Evolutionary conservation across 2,113 vertebrate species (phyloP).

Genomic region (Trachemys scripta): DNA sequence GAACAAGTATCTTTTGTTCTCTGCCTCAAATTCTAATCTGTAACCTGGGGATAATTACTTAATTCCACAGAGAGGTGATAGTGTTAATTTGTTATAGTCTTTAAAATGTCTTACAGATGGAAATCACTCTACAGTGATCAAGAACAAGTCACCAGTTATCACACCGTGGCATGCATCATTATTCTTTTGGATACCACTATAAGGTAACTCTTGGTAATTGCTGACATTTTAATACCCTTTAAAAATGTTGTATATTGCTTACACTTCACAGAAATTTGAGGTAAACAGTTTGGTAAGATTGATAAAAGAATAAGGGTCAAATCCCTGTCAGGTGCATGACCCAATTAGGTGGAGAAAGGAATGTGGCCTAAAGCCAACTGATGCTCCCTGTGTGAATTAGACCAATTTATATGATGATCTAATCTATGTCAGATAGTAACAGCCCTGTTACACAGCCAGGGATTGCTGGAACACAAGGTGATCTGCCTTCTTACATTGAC

Average conservation of each 20-base stretch:
- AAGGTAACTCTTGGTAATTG: neutral
- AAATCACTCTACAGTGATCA: neutral
- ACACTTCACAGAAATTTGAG: neutral
- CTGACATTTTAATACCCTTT: neutral
- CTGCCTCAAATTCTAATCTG: neutral
- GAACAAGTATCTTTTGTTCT: neutral
- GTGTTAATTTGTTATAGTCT: neutral
- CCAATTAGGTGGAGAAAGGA: neutral
- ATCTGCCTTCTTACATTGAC: neutral
- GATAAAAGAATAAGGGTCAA: neutral
- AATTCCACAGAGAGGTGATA: neutral
- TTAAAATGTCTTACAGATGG: neutral
- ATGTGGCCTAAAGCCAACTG: neutral
- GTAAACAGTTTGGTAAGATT: neutral
- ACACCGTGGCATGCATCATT: neutral
- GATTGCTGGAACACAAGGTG: neutral
- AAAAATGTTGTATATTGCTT: neutral
- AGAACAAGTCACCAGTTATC: neutral
- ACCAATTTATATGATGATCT: neutral
- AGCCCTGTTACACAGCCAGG: neutral
- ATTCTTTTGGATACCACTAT: neutral
- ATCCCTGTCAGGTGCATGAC: neutral
- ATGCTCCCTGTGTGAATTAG: neutral
- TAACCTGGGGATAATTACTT: neutral
- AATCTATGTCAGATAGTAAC: neutral